A percentile compares a stretch with the other conserved stretches of the same genome.
Conservation (phyloP, 2,888 invertebrate species). For the Drosophila algonquin region DNA sequence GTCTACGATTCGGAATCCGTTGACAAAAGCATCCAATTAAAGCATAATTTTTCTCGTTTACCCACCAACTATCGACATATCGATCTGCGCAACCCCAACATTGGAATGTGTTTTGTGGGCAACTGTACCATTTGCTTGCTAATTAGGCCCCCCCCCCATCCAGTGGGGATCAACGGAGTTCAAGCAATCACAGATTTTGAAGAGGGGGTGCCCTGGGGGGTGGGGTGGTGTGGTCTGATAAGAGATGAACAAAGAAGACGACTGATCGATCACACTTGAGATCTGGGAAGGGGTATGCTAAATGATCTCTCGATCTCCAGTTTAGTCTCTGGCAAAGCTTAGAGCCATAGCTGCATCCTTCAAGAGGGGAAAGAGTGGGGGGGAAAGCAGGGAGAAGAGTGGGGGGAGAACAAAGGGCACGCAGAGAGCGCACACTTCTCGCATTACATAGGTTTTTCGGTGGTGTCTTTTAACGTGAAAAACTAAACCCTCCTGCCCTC, state of each 20-base stretch:
- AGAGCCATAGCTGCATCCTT: not conserved
- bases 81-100: too few species aligned
- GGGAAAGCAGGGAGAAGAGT: too few species aligned
- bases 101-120: not conserved
- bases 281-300: too few species aligned
- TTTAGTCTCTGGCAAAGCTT: too few species aligned
- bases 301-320: too few species aligned
- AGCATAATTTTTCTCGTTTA: conserved; percentile 71
- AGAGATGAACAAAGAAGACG: too few species aligned
- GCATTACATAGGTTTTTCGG: conserved; percentile 46
- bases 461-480: conserved; percentile 53
- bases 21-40: conserved; percentile 79
- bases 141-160: not conserved
- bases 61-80: conserved; percentile 30
- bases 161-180: not conserved
- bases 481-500: conserved; percentile 15
- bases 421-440: conserved; percentile 50
- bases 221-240: too few species aligned
- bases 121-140: not conserved
- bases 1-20: conserved; percentile 22
- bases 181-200: not conserved
- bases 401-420: not conserved
- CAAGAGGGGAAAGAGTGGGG: not conserved
- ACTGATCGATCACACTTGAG: too few species aligned
- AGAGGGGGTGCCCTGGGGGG: too few species aligned